Evolutionary conservation across 1,140 invertebrate genomes (phyloP).

Genomic region (Macrobrachium rosenbergii): DNA sequence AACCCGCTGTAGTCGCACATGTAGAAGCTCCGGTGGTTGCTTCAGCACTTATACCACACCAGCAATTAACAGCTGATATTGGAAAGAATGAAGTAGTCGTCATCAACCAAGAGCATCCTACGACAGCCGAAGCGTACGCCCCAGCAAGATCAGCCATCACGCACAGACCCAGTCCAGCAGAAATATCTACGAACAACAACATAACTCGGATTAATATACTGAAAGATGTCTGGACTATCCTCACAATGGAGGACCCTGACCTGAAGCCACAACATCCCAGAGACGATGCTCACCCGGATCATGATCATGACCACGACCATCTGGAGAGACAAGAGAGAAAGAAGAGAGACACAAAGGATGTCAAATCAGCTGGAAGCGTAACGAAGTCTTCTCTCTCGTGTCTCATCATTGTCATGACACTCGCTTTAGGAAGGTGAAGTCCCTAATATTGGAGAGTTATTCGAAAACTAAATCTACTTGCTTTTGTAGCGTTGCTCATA

Average conservation of each 20-base stretch:
- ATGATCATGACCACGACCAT: constrained; percentile 18
- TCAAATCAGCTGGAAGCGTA: too few relatives aligned
- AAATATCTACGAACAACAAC: constrained; percentile 9
- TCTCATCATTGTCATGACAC: too few relatives aligned
- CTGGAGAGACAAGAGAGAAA: constrained; percentile 24
- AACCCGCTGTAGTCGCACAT: background rate
- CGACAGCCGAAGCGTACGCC: background rate
- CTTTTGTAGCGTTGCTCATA: too few relatives aligned
- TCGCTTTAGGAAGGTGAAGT: too few relatives aligned
- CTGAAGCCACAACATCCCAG: constrained; percentile 28
- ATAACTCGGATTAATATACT: constrained; percentile 46
- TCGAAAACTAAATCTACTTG: too few relatives aligned
- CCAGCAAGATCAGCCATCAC: background rate
- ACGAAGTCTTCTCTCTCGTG: too few relatives aligned
- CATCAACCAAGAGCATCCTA: background rate
- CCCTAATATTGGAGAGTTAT: too few relatives aligned
- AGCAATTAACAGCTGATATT: background rate
- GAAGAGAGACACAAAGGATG: background rate
- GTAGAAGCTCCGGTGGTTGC: background rate
- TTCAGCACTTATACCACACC: background rate
- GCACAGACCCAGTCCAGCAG: background rate
- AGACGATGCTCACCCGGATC: constrained; percentile 21
- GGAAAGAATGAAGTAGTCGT: background rate
- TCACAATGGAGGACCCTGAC: constrained; percentile 26
- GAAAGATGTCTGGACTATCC: constrained; percentile 54